Evolutionary conservation across 2,113 vertebrate genomes (phyloP).

Genomic region (Progne subis): DNA sequence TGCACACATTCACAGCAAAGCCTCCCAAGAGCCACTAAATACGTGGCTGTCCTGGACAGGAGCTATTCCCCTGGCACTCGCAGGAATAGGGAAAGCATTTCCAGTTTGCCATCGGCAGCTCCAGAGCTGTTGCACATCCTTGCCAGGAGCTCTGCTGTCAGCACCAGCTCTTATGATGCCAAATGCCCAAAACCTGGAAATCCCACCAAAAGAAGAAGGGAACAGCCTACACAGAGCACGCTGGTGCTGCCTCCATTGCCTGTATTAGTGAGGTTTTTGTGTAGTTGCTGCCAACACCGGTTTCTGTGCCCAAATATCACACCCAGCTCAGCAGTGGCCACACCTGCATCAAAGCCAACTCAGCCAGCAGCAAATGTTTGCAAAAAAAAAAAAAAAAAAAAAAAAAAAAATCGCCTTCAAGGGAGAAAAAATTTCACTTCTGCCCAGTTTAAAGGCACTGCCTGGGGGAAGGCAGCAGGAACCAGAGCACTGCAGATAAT

Average conservation of each 20-base stretch:
- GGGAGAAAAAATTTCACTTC: not conserved
- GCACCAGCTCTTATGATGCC: accelerated
- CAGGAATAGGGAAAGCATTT: not conserved
- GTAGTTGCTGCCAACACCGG: accelerated
- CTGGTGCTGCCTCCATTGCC: accelerated
- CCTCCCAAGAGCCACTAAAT: not conserved
- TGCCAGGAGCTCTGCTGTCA: not conserved
- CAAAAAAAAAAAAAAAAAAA: not conserved
- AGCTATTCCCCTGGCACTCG: not conserved
- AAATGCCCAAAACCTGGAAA: not conserved
- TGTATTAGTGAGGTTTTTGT: not conserved
- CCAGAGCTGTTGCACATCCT: accelerated
- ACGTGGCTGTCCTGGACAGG: not conserved
- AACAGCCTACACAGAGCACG: not conserved
- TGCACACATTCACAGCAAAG: not conserved
- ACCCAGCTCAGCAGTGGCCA: not conserved
- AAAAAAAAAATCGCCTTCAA: not conserved
- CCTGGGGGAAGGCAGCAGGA: not conserved
- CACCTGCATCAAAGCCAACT: not conserved
- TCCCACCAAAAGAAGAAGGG: not conserved
- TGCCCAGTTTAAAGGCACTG: not conserved
- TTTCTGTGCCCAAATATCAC: not conserved
- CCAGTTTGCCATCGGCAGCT: not conserved
- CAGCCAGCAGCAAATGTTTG: not conserved
- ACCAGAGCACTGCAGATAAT: not conserved